Evolutionary conservation across 2,113 vertebrate species (phyloP).

Genomic region (Cygnus atratus): DNA sequence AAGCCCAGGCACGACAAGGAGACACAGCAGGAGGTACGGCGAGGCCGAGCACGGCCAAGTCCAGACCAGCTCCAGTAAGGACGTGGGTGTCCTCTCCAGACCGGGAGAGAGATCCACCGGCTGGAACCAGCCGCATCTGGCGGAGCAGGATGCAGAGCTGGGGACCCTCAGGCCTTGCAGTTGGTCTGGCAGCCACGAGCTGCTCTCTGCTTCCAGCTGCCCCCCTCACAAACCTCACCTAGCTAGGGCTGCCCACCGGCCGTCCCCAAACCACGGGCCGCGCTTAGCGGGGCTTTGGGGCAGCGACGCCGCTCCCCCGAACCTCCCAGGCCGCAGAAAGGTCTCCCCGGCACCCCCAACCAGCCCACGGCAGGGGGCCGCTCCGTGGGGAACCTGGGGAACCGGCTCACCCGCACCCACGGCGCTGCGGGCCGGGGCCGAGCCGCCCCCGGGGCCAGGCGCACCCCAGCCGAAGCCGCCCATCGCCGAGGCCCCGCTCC

Average conservation of each 20-base stretch:
- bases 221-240: neutral
- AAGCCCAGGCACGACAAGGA: fast-evolving
- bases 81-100: neutral
- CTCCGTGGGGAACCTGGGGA: too few species aligned
- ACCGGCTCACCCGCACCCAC: too few species aligned
- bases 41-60: neutral
- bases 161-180: neutral
- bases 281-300: too few species aligned
- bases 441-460: neutral
- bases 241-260: neutral
- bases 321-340: neutral
- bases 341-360: too few species aligned
- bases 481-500: neutral
- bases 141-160: fast-evolving
- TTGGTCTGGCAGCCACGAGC: fast-evolving
- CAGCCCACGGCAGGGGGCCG: too few species aligned
- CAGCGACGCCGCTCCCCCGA: too few species aligned
- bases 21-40: neutral
- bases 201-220: neutral
- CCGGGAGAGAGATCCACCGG: neutral
- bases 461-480: neutral
- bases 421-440: neutral
- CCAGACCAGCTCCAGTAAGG: neutral
- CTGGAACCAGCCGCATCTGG: neutral
- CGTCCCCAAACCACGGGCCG: neutral